Conservation (phyloP, 2,113 vertebrate species). For the Chascanopsetta lugubris region DNA sequence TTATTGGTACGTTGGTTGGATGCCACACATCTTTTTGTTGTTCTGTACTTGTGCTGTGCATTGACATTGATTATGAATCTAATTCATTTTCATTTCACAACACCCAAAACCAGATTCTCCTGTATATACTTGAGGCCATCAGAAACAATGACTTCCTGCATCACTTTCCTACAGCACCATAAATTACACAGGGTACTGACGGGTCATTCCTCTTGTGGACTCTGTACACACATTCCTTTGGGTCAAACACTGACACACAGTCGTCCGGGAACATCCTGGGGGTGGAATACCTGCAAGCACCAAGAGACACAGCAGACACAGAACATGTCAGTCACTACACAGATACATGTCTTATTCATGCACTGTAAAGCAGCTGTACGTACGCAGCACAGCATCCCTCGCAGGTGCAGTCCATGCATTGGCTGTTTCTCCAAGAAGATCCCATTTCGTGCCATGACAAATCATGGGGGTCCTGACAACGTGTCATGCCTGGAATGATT, state of each 20-base stretch:
- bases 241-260: slow-evolving; percentile 60
- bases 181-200: slow-evolving; percentile 18
- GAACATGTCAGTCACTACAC: not conserved
- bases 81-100: too few species aligned
- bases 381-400: slow-evolving; percentile 23
- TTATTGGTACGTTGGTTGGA: too few species aligned
- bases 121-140: not conserved
- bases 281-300: slow-evolving; percentile 49
- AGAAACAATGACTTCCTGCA: not conserved
- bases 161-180: slow-evolving; percentile 37
- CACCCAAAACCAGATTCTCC: too few species aligned
- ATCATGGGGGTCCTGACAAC: slow-evolving; percentile 56
- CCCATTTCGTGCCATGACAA: slow-evolving; percentile 48
- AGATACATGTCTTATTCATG: not conserved
- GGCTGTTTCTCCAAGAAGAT: slow-evolving; percentile 60
- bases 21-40: too few species aligned
- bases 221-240: slow-evolving; percentile 39
- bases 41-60: too few species aligned
- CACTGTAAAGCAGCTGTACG: not conserved
- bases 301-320: slow-evolving; percentile 6
- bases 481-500: slow-evolving; percentile 5
- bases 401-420: slow-evolving; percentile 56
- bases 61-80: too few species aligned
- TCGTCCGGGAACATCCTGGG: fast-evolving
- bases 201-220: slow-evolving; percentile 61